Base-by-base conservation (phyloP, 1,140 invertebrate species). In the Lamellibrachia luymesi region DNA sequence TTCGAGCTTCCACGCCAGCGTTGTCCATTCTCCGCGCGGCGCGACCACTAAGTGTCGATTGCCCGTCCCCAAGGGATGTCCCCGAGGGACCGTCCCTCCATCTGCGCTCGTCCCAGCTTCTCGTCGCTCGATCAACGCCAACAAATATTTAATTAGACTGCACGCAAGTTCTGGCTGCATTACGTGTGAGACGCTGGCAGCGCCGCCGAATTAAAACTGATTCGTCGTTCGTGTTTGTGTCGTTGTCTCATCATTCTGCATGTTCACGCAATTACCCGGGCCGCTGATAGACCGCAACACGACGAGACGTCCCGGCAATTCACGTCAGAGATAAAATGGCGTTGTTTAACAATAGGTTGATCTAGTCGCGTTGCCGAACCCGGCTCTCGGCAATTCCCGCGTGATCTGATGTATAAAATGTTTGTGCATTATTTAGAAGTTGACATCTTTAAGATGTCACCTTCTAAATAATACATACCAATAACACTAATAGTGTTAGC, bases 41-140 rank as follows among this genome's bases (percentile, higher is more conserved):
- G 64, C 64, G 64, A 80, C 64, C 64, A 80, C 64, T 80, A 80
- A 80, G 64, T 80, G 64, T 80, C 64, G 64, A 80, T 80, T 80
- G 64, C 64, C 17, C 2, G 8, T 80, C 64, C 64, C 64, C 6
- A 22, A 22, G 17, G 64, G 25, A 10, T 10, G 64, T 80, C 64
- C 38, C 64, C 64, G 64, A 6, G 64, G 17, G 64, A 80, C 64
- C 8, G 8, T 80, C 6, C 64, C 64, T 80, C 64, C 64, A 80
- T 80, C 64, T 80, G 64, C 64, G 64, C 64, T 10, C 64, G 64
- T 80, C 64, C 64, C 64, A 4, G 25, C 64, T 80, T 22, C 64
- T 80, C 64, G 64, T 80, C 64, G 64, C 13, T 80, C 64, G 64
- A 80, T 80, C 64, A 80, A 80, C 64, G 64, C 64, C 64, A 80